Evolutionary conservation across 2,797 vertebrate species (phyloP), one percentile per base, ranked within the genome.

Genomic region (Protosalanx chinensis): DNA sequence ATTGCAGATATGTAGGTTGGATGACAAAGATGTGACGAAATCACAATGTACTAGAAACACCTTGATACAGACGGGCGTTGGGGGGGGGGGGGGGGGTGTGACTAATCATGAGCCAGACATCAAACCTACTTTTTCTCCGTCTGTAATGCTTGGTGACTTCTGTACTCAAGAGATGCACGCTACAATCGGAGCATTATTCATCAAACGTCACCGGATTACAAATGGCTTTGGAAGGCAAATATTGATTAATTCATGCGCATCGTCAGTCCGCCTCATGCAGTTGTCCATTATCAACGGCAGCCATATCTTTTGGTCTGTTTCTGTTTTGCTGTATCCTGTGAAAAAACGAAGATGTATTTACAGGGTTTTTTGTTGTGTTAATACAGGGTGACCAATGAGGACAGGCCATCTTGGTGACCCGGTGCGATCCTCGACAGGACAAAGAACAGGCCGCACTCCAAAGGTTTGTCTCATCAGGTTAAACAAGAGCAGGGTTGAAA

Each of bases 201-300:
- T 88, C 87, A 84, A 77, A 73, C 60, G 81, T 88, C 88, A 88
- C 86, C 80, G n/a, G 69, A 81, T 92, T 91, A 91, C 88, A 79
- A 89, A 91, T 90, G 86, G 74, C 84, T 87, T 87, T 79, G 83
- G 82, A 77, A 89, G 86, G 84, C 79, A 88, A 90, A 90, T 91
- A 93, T 92, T 90, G 91, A 93, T 91, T 83, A 81, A 86, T 80
- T 84, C 81, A 85, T 85, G 77, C 62, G 79, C 77, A 86, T 82
- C 85, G 82, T 92, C 86, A 88, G 85, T 82, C 75, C 80, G 72
- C 84, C 88, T 93, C 89, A 92, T 87, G 81, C 81, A 89, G 83
- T 88, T 91, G 90, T 88, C 91, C 90, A 91, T 93, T 91, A 90
- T 84, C 91, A 87, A 90, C 91, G 86, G 84, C 15, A n/a, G 66